phyloP scores from a whole-genome alignment of 2,888 invertebrate genomes.

The Bellardia pandia region DNA sequence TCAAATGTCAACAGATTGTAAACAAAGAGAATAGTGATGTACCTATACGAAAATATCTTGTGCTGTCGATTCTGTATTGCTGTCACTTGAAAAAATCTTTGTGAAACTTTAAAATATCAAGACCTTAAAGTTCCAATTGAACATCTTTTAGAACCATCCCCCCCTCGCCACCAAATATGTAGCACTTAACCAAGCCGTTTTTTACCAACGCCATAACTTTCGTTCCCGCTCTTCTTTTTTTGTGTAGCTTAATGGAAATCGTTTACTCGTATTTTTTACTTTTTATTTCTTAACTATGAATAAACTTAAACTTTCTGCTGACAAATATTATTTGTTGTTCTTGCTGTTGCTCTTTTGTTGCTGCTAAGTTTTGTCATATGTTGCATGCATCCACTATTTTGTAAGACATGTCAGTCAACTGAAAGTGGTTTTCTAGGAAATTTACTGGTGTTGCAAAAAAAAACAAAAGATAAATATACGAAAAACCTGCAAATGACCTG shows the following conservation, averaged over 20 bases:
- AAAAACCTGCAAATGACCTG: constrained; percentile 19
- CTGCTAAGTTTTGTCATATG: constrained; percentile 45
- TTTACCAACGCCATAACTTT: neutral
- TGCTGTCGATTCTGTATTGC: too few relatives aligned
- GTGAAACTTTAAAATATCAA: too few relatives aligned
- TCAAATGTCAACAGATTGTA: too few relatives aligned
- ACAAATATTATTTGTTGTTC: constrained; percentile 59
- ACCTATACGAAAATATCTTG: too few relatives aligned
- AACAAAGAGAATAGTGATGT: too few relatives aligned
- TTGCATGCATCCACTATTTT: constrained; percentile 57
- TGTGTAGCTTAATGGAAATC: neutral
- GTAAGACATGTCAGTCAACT: constrained; percentile 55
- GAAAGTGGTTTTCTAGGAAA: constrained; percentile 63
- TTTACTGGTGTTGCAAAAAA: neutral
- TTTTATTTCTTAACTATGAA: constrained; percentile 33
- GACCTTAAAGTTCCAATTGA: too few relatives aligned
- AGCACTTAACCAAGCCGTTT: neutral
- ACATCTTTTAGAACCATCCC: too few relatives aligned
- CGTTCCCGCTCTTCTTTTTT: neutral
- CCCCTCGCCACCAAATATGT: neutral
- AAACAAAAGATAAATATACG: neutral
- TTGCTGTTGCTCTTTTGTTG: constrained; percentile 1
- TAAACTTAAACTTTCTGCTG: constrained; percentile 66
- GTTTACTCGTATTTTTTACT: constrained; percentile 6
- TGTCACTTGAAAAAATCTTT: too few relatives aligned